Evolutionary conservation across 2,113 vertebrate genomes (phyloP), one percentile per base, ranked within the genome.

Genomic region (Alectura lathami): DNA sequence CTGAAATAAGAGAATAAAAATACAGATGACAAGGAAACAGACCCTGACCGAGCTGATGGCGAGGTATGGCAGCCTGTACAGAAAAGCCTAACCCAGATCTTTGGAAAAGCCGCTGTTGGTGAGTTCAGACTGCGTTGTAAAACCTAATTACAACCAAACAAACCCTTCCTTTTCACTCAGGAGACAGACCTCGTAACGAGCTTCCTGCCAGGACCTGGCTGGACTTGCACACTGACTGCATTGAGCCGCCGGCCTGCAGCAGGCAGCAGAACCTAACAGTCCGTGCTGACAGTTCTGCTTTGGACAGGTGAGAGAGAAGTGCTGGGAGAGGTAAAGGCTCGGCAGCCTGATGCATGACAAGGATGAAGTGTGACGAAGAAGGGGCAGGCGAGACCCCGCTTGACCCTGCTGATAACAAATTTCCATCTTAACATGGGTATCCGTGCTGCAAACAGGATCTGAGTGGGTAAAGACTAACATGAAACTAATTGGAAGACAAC

Each of bases 191-290:
- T 86, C 48, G 27, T 3, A 18, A 53, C 1, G 15, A 73, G 6
- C 4, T 83, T 56, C 34, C 17, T 29, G 17, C 4, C 36, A 48
- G 34, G 29, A 89, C 78, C 14, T 30, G 21, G 30, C 76, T 54
- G 15, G 68, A 83, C 11, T 76, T 64, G 43, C 66, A 63, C 0
- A 9, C 3, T 67, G 53, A 3, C 53, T 47, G 29, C 16, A 16
- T 23, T 51, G 53, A 77, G 51, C 10, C 17, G 47, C 6, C 17
- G 48, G 43, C 26, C 32, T 63, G 42, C 51, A 92, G 17, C 16
- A 54, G 0, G 0, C 1, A 54, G 34, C 75, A 50, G 4, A 62
- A 68, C 2, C 13, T 57, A 75, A 42, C 17, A 60, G 5, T 11
- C 50, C 79, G 18, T 27, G 18, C 9, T 59, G 13, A 10, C 32